Evolutionary conservation across 2,888 invertebrate genomes (phyloP).

Genomic region (Callyntrura sp.): DNA sequence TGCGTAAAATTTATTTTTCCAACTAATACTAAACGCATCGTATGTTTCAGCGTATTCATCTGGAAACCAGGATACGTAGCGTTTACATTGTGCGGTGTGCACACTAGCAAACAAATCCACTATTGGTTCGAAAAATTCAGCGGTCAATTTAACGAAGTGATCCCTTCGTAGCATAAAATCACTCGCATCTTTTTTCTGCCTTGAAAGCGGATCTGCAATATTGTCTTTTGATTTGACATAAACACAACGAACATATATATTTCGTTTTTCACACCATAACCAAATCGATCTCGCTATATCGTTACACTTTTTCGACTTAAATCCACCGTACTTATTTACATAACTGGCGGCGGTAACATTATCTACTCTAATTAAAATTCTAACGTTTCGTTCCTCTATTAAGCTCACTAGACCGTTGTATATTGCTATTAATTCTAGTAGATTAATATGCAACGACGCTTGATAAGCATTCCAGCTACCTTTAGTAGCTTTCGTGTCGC

Average conservation of each 20-base stretch:
- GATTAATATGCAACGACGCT: constrained; percentile 11
- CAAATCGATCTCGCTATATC: not conserved
- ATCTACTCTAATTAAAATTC: not conserved
- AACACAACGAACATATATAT: not conserved
- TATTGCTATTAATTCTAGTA: constrained; percentile 26
- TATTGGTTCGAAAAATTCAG: not conserved
- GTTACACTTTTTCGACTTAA: not conserved
- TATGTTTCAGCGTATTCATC: not conserved
- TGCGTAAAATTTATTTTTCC: constrained; percentile 38
- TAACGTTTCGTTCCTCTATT: too few relatives aligned
- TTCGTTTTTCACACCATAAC: not conserved
- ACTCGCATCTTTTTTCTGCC: not conserved
- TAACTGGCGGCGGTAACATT: not conserved
- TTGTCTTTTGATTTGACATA: not conserved
- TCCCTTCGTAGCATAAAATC: not conserved
- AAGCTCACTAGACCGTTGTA: not conserved
- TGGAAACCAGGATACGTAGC: not conserved
- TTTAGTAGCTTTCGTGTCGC: not conserved
- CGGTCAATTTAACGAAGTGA: not conserved
- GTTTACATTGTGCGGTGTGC: not conserved
- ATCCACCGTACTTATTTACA: not conserved
- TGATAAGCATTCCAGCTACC: not conserved
- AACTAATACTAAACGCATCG: constrained; percentile 45
- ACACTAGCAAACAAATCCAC: not conserved
- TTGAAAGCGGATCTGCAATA: not conserved